phyloP scores from a whole-genome alignment of 2,797 vertebrate species.

The Characodon lateralis region DNA sequence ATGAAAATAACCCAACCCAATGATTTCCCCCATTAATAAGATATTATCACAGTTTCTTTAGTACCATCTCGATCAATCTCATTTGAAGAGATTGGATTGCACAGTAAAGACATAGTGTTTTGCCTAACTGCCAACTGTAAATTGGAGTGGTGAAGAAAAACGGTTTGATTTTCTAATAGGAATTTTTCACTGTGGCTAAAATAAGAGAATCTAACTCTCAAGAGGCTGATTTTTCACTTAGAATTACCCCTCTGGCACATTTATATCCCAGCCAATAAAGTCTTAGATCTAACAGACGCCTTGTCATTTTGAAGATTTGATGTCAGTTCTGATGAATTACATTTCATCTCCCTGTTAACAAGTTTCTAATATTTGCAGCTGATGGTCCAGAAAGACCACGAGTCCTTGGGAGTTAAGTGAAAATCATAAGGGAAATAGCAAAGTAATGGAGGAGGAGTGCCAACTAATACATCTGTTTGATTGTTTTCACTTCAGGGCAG shows the following conservation, averaged over 20 bases:
- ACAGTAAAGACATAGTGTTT: constrained; percentile 69
- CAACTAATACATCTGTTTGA: constrained; percentile 59
- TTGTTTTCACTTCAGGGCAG: constrained; percentile 62
- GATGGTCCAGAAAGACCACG: constrained; percentile 28
- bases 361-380: constrained; percentile 53
- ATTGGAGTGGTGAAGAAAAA: constrained; percentile 70
- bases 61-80: constrained; percentile 70
- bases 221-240: constrained; percentile 75
- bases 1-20: constrained; percentile 1
- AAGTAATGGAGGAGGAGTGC: constrained; percentile 24
- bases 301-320: constrained; percentile 74
- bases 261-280: constrained; percentile 71
- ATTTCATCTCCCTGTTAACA: constrained; percentile 66
- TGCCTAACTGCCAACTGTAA: constrained; percentile 69
- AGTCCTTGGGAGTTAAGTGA: constrained; percentile 30
- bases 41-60: constrained; percentile 70
- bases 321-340: constrained; percentile 71
- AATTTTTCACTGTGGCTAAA: constrained; percentile 64
- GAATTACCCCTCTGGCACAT: constrained; percentile 71
- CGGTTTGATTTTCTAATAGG: constrained; percentile 68
- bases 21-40: constrained; percentile 21
- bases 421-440: constrained; percentile 25
- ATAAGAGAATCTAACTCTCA: constrained; percentile 66
- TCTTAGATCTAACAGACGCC: constrained; percentile 57
- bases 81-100: constrained; percentile 62